phyloP scores from a whole-genome alignment of 2,113 vertebrate species.

The Australoheros scitulus region DNA sequence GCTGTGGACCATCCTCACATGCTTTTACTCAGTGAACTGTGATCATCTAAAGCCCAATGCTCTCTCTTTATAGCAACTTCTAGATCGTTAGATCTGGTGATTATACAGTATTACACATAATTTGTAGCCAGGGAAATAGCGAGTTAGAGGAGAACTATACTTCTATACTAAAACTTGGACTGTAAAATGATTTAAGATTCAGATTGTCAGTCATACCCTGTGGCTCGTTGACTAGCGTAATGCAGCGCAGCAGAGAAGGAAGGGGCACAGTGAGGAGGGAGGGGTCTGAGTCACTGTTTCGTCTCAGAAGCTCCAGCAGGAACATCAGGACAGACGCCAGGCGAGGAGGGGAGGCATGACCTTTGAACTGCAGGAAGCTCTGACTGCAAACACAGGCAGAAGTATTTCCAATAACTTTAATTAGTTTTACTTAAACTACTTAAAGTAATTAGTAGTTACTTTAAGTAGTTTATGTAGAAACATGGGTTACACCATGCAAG shows the following conservation, averaged over 20 bases:
- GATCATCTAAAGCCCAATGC: neutral
- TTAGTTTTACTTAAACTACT: too few species aligned
- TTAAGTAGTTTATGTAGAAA: neutral
- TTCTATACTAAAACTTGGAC: neutral
- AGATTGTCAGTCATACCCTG: constrained; percentile 82
- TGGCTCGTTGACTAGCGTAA: constrained; percentile 88
- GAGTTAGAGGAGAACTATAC: neutral
- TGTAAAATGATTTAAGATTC: neutral
- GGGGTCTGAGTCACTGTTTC: constrained; percentile 76
- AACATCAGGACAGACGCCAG: constrained; percentile 85
- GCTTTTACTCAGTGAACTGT: neutral
- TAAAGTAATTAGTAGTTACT: too few species aligned
- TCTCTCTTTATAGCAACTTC: neutral
- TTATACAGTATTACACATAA: neutral
- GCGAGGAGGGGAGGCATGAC: constrained; percentile 84
- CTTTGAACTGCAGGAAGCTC: constrained; percentile 90
- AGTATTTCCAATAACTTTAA: neutral
- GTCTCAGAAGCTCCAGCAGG: constrained; percentile 84
- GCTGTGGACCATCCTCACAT: neutral
- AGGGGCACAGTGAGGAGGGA: constrained; percentile 82
- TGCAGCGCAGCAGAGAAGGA: constrained; percentile 84
- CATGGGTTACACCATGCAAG: neutral
- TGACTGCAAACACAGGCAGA: constrained; percentile 76
- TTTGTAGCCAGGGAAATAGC: neutral
- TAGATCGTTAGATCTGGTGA: neutral